Conservation (phyloP, 2,888 invertebrate species). For the Nephrotoma guestfalica region DNA sequence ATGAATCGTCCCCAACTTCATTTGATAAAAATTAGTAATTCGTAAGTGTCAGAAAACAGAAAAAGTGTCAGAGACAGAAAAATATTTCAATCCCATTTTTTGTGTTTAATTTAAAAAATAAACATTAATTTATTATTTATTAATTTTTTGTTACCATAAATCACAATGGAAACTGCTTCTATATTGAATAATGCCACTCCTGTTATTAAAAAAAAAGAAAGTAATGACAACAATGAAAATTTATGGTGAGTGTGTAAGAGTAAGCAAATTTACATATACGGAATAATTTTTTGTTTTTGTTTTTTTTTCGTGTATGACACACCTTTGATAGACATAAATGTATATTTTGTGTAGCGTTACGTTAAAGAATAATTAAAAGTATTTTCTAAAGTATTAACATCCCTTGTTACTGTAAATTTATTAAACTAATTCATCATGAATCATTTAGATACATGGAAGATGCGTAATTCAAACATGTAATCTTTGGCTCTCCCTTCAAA, state of each 20-base stretch:
- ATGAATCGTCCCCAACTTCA: neutral
- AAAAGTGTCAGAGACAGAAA: neutral
- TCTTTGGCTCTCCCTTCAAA: neutral
- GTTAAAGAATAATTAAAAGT: neutral
- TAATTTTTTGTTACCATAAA: neutral
- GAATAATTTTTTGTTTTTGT: neutral
- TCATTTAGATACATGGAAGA: neutral
- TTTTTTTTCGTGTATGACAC: neutral
- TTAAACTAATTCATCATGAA: neutral
- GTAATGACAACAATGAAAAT: conserved; percentile 46
- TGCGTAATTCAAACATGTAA: neutral
- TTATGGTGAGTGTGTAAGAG: conserved; percentile 38
- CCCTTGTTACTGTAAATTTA: neutral
- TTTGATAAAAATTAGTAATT: neutral
- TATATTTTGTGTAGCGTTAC: neutral
- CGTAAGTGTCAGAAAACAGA: neutral
- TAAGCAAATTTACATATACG: neutral
- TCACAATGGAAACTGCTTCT: conserved; percentile 7
- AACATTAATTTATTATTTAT: neutral
- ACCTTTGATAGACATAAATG: neutral
- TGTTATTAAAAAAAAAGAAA: conserved; percentile 42
- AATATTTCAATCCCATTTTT: neutral
- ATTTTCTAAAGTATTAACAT: neutral
- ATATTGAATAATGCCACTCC: conserved; percentile 7
- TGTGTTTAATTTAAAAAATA: neutral